A percentile compares a stretch with the other conserved stretches of the same genome.
Evolutionary conservation across 2,797 vertebrate genomes (phyloP).

Genomic region (Squalus acanthias): DNA sequence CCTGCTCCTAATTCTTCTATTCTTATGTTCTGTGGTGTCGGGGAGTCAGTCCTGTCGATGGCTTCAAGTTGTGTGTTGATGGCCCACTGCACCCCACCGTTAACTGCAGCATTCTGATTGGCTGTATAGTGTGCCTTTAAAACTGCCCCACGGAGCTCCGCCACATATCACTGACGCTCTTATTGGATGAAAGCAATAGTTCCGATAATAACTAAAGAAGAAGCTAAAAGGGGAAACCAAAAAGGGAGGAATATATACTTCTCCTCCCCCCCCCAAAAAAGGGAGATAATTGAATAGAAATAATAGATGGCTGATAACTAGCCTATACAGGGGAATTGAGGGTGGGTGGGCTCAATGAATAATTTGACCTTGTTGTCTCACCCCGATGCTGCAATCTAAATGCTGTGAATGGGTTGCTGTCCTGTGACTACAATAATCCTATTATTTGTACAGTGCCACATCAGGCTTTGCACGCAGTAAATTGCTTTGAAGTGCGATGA

Average conservation of each 20-base stretch:
- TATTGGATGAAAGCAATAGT: not conserved
- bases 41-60: too few relatives aligned
- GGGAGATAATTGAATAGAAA: not conserved
- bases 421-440: not conserved
- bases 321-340: not conserved
- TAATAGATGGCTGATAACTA: not conserved
- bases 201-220: not conserved
- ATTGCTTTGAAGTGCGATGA: not conserved
- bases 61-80: too few relatives aligned
- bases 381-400: not conserved
- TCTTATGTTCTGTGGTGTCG: too few relatives aligned
- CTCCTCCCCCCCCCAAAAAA: not conserved
- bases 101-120: not conserved
- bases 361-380: not conserved
- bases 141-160: not conserved
- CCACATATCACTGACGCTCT: not conserved
- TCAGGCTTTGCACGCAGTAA: not conserved
- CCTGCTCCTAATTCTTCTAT: too few relatives aligned
- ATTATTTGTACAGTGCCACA: not conserved
- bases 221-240: not conserved
- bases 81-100: not conserved
- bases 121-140: not conserved
- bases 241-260: not conserved
- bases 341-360: not conserved
- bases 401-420: not conserved